Evolutionary conservation across 2,888 invertebrate genomes (phyloP), one percentile per base, ranked within the genome.

Genomic region (Lottia gigantea): DNA sequence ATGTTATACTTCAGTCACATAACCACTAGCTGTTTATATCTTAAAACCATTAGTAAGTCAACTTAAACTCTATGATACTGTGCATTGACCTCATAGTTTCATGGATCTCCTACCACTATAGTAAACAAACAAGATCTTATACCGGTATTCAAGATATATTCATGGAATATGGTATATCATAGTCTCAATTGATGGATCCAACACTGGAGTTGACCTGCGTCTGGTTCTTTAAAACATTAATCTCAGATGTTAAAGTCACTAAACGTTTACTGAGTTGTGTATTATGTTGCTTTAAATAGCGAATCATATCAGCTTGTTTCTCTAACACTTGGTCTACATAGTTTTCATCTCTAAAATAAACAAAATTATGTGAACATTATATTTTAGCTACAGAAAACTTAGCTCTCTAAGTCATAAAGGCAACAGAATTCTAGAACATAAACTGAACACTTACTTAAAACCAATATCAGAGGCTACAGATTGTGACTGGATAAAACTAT

Each of bases 291-390:
- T 82, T 83, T 25, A 87, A 78, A 71, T 87, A 87, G 8, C 87
- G 80, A 23, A 87, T 87, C 79, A 87, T 79, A 71, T 87, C 87
- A 0, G 85, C 86, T 68, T 87, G 87, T 67, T 83, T 82, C 78
- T 87, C 87, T 67, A 87, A 74, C 6, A 87, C 80, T 68, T 86
- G 83, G 61, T 87, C 86, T 49, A 79, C 65, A 26, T 82, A 79
- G 61, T 80, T 79, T 23, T 81, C 84, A 77, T 84, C 84, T 70
- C 86, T 86, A 78, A 15, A 71, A 77, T 40, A 62, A 31, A 71
- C 49, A 66, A 55, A 66, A 64, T 16, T 2, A 31, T 31, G 31
- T 31, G 31, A 31, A 31, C 31, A 31, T 31, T 6, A 31, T n/a
- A n/a, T n/a, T n/a, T n/a, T n/a, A n/a, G n/a, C n/a, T n/a, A n/a